Evolutionary conservation across 2,888 invertebrate species (phyloP), one percentile per base, ranked within the genome.

Genomic region (Heliconius ismenius): DNA sequence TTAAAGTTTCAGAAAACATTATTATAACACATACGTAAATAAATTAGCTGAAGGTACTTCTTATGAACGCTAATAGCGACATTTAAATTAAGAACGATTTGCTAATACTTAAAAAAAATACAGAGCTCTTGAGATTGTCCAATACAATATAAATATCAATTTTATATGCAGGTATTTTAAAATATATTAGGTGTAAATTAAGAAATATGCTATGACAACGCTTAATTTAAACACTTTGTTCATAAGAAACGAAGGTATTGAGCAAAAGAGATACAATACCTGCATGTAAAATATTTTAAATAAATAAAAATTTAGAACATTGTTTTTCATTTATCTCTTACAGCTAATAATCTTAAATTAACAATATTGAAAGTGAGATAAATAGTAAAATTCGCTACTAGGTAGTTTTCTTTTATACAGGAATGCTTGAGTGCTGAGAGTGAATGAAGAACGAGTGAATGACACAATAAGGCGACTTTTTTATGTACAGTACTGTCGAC

Each of bases 321-420:
- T 9, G 24, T 9, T 49, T 43, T 28, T 36, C n/a, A 81, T 84
- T 88, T 68, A 73, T 78, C 73, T 85, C 85, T 87, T 87, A 91
- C 67, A 83, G 84, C 88, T 89, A 83, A 82, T 83, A 83, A 81
- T 80, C 82, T 78, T 81, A 83, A 84, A 85, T 81, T 85, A 84
- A 83, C 88, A 88, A 89, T 87, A 91, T 90, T 89, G 89, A 90
- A 90, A 92, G 89, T 92, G 91, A 91, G 86, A 87, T 87, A 87
- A 83, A 88, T 87, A 89, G 88, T 89, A 91, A 91, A 90, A 88
- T 86, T 86, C 80, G 83, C 90, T 91, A 92, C 88, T 87, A 84
- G 84, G 83, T 84, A 84, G 28, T 84, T 83, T 84, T 88, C 86
- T 88, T 88, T 86, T 88, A 81, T 89, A 91, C 88, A 91, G 87